Evolutionary conservation across 2,113 vertebrate genomes (phyloP).

Genomic region (Setophaga petechia): DNA sequence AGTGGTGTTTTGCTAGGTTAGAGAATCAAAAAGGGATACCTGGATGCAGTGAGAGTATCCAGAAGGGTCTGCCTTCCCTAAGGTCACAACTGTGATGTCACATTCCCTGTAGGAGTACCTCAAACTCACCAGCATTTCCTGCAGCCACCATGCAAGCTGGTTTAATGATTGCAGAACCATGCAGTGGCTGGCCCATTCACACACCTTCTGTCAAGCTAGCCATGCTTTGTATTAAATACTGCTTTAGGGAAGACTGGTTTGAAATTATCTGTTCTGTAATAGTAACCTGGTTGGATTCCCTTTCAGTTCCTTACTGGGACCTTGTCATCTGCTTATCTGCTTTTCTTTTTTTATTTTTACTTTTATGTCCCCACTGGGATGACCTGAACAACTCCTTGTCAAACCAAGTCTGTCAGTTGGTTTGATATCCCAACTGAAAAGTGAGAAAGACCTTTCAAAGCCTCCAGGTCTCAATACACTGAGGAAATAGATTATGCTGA

Average conservation of each 20-base stretch:
- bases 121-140: neutral
- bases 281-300: neutral
- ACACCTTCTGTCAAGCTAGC: neutral
- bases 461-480: neutral
- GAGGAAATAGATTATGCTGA: neutral
- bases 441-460: neutral
- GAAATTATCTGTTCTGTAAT: neutral
- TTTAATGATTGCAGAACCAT: neutral
- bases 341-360: no score
- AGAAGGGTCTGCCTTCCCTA: neutral
- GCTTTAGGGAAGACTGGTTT: neutral
- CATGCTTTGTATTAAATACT: neutral
- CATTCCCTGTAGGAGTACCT: neutral
- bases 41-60: neutral
- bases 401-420: neutral
- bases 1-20: neutral
- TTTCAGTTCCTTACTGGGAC: neutral
- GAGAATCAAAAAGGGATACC: neutral
- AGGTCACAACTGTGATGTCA: neutral
- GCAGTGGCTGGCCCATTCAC: neutral
- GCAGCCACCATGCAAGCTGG: neutral
- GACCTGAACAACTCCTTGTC: neutral
- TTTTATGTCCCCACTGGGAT: neutral
- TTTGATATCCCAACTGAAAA: neutral
- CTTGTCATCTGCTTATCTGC: neutral